Percentiles rank a stretch among this genome's conserved stretches.
phyloP scores from a whole-genome alignment of 2,888 invertebrate species.

The Gerosis bhagava region DNA sequence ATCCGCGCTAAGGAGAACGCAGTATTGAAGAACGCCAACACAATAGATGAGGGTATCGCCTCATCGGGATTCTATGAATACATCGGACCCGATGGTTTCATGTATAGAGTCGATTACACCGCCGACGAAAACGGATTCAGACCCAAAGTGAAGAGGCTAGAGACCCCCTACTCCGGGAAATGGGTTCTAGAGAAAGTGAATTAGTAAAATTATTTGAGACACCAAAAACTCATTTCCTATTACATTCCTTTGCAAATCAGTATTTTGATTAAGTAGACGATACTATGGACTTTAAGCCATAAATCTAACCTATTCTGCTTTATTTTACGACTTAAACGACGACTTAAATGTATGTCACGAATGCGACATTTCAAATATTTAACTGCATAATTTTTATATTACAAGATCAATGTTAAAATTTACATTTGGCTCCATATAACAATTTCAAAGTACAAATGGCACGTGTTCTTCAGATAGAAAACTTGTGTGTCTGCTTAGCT shows the following conservation, averaged over 20 bases:
- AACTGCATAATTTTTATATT: slow-evolving; percentile 5
- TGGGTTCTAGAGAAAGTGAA: slow-evolving; percentile 74
- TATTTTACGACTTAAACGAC: too few species aligned
- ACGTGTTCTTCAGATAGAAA: slow-evolving; percentile 41
- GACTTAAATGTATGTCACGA: slow-evolving; percentile 54
- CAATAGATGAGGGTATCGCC: slow-evolving; percentile 74
- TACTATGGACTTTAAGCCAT: slow-evolving; percentile 31
- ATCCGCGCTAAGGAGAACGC: slow-evolving; percentile 78
- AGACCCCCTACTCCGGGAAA: slow-evolving; percentile 75
- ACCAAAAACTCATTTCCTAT: slow-evolving; percentile 38
- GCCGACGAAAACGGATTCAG: slow-evolving; percentile 79
- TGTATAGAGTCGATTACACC: slow-evolving; percentile 78
- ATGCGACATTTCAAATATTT: slow-evolving; percentile 53
- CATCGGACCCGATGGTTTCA: slow-evolving; percentile 77
- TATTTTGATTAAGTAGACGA: slow-evolving; percentile 64
- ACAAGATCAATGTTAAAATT: slow-evolving; percentile 1
- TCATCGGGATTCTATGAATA: slow-evolving; percentile 78
- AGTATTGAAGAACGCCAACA: slow-evolving; percentile 73
- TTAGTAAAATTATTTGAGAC: slow-evolving; percentile 39
- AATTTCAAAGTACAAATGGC: slow-evolving; percentile 41
- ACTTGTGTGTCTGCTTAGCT: slow-evolving; percentile 52
- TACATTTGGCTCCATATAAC: slow-evolving; percentile 17
- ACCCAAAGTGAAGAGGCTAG: slow-evolving; percentile 68
- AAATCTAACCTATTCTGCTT: slow-evolving; percentile 25
- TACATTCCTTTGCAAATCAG: slow-evolving; percentile 58